These are phyloP conservation scores for Argyresthia albistria DNA, from an alignment of 2,888 invertebrate species.

Conservation along the genomic window DNA sequence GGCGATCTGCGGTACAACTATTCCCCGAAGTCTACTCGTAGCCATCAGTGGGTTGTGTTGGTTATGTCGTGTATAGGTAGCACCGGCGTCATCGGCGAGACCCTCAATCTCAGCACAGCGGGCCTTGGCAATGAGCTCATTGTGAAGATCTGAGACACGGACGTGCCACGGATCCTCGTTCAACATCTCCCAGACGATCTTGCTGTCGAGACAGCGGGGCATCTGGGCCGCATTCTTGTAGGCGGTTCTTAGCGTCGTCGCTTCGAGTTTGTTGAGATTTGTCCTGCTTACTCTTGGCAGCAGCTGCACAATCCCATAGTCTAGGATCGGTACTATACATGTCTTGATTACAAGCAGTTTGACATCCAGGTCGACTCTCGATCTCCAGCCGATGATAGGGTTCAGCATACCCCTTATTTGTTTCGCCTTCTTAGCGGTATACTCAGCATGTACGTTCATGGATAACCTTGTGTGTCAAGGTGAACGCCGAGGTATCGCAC, in stretches of 20 bases:
- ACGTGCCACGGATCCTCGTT: conserved; percentile 10
- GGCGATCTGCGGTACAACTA: too few relatives aligned
- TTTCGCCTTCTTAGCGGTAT: conserved; percentile 2
- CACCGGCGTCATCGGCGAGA: background rate
- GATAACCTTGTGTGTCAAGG: background rate
- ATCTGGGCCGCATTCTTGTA: conserved; percentile 1
- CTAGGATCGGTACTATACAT: conserved; percentile 10
- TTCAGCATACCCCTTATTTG: conserved; percentile 4
- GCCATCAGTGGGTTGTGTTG: background rate
- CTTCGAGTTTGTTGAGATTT: conserved; percentile 5
- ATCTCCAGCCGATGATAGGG: conserved; percentile 10
- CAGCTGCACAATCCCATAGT: conserved; percentile 12
- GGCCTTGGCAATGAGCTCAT: background rate
- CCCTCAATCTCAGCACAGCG: background rate
- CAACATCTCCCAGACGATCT: conserved; percentile 9
- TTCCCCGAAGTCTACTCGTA: too few relatives aligned
- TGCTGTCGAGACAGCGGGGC: conserved; percentile 3
- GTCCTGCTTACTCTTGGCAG: too few relatives aligned
- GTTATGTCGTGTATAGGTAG: background rate
- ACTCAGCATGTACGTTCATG: background rate
- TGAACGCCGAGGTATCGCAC: background rate
- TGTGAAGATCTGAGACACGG: background rate
- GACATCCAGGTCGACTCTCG: conserved; percentile 8
- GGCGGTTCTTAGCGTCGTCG: background rate
- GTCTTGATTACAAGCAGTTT: conserved; percentile 11